These are phyloP conservation scores for Tinamus guttatus DNA, from an alignment of 2,113 vertebrate genomes.

Conservation along the genomic window DNA sequence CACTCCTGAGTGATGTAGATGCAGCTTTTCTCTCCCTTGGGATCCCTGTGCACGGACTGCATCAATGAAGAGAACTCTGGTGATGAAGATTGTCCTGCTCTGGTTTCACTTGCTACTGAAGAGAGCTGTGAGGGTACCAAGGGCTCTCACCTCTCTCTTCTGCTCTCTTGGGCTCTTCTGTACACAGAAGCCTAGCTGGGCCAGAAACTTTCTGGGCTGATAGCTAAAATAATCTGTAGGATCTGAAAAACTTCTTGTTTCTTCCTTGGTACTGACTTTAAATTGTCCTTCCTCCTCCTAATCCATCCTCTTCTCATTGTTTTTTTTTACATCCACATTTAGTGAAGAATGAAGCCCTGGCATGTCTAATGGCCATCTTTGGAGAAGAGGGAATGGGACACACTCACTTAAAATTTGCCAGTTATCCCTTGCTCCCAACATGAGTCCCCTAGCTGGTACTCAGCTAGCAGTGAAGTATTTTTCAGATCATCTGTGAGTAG, in stretches of 20 bases:
- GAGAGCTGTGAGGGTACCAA: background rate
- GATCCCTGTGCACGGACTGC: background rate
- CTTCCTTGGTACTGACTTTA: background rate
- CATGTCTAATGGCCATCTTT: background rate
- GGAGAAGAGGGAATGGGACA: background rate
- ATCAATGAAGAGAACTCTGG: background rate
- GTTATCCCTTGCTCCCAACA: background rate
- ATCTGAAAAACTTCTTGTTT: background rate
- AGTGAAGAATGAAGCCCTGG: background rate
- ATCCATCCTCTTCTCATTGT: background rate
- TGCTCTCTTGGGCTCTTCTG: background rate
- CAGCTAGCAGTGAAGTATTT: background rate
- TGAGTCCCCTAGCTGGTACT: background rate
- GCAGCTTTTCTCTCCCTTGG: background rate
- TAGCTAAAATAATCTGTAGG: background rate
- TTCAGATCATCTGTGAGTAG: background rate
- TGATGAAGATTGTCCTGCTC: background rate
- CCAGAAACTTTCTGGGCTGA: background rate
- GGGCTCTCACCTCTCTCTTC: background rate
- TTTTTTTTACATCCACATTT: background rate
- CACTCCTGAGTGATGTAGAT: background rate
- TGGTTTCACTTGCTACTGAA: background rate
- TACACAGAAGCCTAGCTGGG: background rate
- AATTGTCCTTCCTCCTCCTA: fast-evolving
- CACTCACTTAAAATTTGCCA: background rate